These are phyloP conservation scores for Hydractinia symbiolongicarpus DNA, from an alignment of 30 jellyfish, hydroid and myxozoan genomes.

Conservation along the genomic window DNA sequence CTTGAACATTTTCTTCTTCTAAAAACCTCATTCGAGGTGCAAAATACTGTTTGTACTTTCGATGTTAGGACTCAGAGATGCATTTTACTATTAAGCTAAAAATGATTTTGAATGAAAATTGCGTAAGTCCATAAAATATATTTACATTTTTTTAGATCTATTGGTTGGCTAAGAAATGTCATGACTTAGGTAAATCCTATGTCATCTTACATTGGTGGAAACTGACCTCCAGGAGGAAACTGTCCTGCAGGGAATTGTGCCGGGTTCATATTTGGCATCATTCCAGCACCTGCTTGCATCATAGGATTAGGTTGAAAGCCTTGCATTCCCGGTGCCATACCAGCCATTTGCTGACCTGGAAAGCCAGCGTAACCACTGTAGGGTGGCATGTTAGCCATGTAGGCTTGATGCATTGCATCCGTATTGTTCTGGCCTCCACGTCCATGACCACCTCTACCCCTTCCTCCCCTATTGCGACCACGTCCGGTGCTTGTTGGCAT, in stretches of 20 bases:
- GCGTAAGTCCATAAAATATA: no score
- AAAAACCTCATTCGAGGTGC: no score
- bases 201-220: constrained; percentile 6
- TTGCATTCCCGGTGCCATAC: constrained; percentile 86
- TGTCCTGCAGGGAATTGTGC: constrained; percentile 89
- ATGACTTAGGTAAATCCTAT: not conserved
- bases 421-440: constrained; percentile 13
- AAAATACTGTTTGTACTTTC: no score
- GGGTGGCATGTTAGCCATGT: constrained; percentile 50
- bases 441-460: constrained; percentile 20
- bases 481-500: constrained; percentile 22
- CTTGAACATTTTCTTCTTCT: no score
- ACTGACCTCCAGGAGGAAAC: constrained; percentile 46
- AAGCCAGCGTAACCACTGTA: constrained; percentile 63
- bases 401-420: constrained; percentile 1
- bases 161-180: no score
- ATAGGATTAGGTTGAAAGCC: constrained; percentile 85
- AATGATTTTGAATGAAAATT: no score
- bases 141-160: no score
- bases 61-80: no score
- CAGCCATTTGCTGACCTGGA: constrained; percentile 86
- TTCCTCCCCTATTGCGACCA: constrained; percentile 39
- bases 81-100: no score
- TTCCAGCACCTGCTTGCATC: constrained; percentile 93
- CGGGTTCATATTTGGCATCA: constrained; percentile 91